Conservation (phyloP, 2,113 vertebrate genomes). For the Sinocyclocheilus maitianheensis region DNA sequence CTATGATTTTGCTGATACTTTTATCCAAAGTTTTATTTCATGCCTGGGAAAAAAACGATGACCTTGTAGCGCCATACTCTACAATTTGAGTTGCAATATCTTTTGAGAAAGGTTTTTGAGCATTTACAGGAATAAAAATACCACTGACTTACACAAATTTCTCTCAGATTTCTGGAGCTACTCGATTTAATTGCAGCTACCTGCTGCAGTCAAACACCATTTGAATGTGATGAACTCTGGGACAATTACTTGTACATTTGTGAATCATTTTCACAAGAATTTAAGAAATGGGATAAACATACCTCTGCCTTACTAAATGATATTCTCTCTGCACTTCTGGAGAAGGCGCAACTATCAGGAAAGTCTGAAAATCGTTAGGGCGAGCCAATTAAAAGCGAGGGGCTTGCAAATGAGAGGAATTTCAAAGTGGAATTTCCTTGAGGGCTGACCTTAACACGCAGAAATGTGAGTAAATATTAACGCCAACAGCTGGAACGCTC, state of each 20-base stretch:
- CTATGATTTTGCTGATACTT: no score
- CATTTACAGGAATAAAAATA: background rate
- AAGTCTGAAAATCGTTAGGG: constrained; percentile 68
- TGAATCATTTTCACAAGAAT: background rate
- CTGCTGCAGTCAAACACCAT: background rate
- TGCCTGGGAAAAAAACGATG: no score
- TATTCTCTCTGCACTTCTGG: constrained; percentile 4
- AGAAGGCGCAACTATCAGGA: constrained; percentile 34
- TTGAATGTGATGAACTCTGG: constrained; percentile 5
- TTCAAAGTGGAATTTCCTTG: constrained; percentile 57
- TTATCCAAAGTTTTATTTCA: no score
- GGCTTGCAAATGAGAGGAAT: constrained; percentile 61
- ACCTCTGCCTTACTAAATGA: constrained; percentile 34
- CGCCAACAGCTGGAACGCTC: constrained; percentile 62
- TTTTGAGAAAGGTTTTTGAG: background rate
- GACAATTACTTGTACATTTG: constrained; percentile 6
- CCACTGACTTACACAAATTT: background rate
- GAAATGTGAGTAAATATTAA: constrained; percentile 72
- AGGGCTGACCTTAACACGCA: constrained; percentile 63
- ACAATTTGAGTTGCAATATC: background rate
- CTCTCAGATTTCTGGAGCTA: background rate
- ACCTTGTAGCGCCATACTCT: background rate
- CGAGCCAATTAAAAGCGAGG: constrained; percentile 71
- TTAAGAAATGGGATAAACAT: background rate
- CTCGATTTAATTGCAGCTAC: background rate